phyloP scores from a whole-genome alignment of 2,113 vertebrate genomes.

The Sigmodon hispidus region DNA sequence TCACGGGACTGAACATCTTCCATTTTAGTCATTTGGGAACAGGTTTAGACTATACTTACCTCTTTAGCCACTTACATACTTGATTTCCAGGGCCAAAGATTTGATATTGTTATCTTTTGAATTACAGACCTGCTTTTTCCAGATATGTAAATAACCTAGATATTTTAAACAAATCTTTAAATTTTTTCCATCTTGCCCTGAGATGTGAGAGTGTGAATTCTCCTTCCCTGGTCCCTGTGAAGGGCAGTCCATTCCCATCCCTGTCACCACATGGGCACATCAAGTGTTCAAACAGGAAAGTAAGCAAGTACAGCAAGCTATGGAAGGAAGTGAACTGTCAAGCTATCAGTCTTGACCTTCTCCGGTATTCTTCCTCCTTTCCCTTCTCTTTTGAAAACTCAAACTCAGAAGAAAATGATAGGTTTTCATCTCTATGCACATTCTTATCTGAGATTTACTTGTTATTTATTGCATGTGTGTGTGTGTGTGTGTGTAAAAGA shows the following conservation, averaged over 20 bases:
- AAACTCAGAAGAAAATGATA: neutral
- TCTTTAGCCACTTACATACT: neutral
- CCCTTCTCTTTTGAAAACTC: neutral
- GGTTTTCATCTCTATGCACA: neutral
- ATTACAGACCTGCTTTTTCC: neutral
- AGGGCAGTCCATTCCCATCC: fast-evolving
- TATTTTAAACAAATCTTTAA: neutral
- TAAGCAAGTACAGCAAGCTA: fast-evolving
- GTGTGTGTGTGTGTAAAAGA: neutral
- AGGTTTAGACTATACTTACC: neutral
- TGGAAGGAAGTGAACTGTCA: fast-evolving
- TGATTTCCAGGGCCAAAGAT: neutral
- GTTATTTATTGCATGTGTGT: neutral
- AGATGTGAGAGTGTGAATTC: neutral
- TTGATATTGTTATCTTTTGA: neutral
- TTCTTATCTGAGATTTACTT: neutral
- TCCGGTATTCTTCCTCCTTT: neutral
- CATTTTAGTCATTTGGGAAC: neutral
- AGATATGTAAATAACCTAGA: too few species aligned
- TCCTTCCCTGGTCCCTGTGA: fast-evolving
- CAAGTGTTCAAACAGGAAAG: neutral
- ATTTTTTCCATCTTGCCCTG: neutral
- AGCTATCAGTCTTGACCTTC: neutral
- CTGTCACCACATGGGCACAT: neutral
- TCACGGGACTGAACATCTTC: neutral